Evolutionary conservation across 2,888 invertebrate genomes (phyloP), one percentile per base, ranked within the genome.

Genomic region (Pterostichus niger): DNA sequence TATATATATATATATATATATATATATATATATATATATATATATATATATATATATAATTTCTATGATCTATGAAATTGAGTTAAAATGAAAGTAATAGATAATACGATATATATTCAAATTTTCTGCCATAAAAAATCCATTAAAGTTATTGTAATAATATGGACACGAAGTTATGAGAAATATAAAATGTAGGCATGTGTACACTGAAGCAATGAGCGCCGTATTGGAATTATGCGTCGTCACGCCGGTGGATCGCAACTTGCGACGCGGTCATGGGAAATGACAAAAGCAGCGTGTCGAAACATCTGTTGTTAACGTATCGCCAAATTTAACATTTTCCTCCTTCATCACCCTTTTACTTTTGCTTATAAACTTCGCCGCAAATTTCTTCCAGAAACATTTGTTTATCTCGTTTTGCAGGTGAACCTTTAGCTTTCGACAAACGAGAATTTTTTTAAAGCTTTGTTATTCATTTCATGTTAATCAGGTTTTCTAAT

Each of bases 231-330:
- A 71, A 71, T 71, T 71, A 71, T 71, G 68, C 68, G 15, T 44
- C 10, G 68, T 40, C 68, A 71, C 68, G 68, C 0, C 33, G 33
- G 13, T 2, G 11, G 40, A 31, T 9, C 59, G 59, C 31, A 3
- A 13, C 52, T 9, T 17, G 59, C 31, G n/a, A 13, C 52, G 56
- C 17, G 33, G 61, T 61, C 61, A 61, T 10, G 44, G 44, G 44
- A 71, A 71, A 71, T 71, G 68, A 71, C 17, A 71, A 44, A 64
- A 7, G 40, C 44, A 5, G n/a, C 52, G 15, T 46, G 68, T 17
- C 44, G 44, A 71, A 71, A 71, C 68, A 71, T 64, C 64, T 64
- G 64, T n/a, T 33, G 33, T 61, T 64, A 64, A 64, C n/a, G 64
- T 64, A 64, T 71, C 44, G 44, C 24, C 4, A 44, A 71, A 71